Evolutionary conservation across 1,140 invertebrate species (phyloP), one percentile per base, ranked within the genome.

Genomic region (Berghia stephanieae): DNA sequence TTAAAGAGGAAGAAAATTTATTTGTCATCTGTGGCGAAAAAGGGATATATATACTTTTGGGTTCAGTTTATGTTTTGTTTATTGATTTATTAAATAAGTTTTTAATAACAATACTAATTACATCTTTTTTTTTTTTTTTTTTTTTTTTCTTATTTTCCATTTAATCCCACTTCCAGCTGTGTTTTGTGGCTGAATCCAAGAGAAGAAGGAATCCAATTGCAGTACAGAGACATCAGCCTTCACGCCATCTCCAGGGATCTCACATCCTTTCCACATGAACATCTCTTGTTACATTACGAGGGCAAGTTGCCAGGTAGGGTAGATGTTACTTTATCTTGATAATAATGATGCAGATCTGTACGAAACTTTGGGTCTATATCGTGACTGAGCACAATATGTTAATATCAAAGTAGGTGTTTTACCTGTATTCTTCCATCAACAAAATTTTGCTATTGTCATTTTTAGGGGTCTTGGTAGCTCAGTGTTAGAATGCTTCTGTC

Each of bases 171-270:
- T n/a, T n/a, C n/a, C 84, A 94, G 93, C 83, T 90, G 92, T 49
- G 86, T 94, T 27, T 92, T 92, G 76, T 94, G 93, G 93, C 86
- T 92, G 40, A 90, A 91, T 69, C 88, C 90, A 55, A 89, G 89
- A 52, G 92, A 92, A 75, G 88, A 92, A 82, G 94, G 94, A 70
- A 94, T 95, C 85, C 92, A 92, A n/a, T 84, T 95, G 63, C 90
- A 92, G 79, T 95, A 95, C 87, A 92, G 91, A 72, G 91, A 92
- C 81, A 94, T 95, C 83, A 91, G 92, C 60, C 85, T 95, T n/a
- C 94, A 95, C 88, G 94, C 93, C 21, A 91, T 94, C 60, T 93
- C 93, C 18, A 90, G 92, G 89, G 94, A 95, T 88, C 83, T 91
- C n/a, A 88, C 86, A 78, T 87, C 91, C 69, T 93, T 93, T 90